Conservation (phyloP, 2,113 vertebrate species). For the Pomatorhinus ruficollis region DNA sequence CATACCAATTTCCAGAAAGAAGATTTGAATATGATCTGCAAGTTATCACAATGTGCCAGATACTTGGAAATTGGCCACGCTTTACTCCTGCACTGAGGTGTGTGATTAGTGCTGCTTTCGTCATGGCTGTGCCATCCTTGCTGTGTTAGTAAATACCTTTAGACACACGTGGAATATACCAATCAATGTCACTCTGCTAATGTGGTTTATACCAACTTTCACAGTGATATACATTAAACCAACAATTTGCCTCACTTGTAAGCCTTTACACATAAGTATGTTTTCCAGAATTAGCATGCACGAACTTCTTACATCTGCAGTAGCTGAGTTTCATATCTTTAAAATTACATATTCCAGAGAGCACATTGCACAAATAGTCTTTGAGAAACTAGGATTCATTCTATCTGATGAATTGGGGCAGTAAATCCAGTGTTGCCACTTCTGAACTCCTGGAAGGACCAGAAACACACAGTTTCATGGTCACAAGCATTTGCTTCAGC, state of each 20-base stretch:
- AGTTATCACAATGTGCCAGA: neutral
- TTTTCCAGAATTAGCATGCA: neutral
- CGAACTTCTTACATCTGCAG: neutral
- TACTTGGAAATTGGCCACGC: neutral
- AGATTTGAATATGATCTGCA: neutral
- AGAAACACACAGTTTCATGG: neutral
- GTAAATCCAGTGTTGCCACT: neutral
- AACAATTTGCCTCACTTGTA: neutral
- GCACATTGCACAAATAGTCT: neutral
- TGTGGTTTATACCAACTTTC: neutral
- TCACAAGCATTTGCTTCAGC: neutral
- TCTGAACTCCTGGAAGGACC: neutral
- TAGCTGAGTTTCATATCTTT: neutral
- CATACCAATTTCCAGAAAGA: neutral
- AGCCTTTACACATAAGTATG: neutral
- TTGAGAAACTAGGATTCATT: neutral
- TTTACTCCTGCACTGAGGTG: neutral
- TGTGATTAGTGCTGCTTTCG: neutral
- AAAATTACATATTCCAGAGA: neutral
- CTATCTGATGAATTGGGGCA: neutral
- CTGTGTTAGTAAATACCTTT: neutral
- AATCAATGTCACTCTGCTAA: neutral
- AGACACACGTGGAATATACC: neutral
- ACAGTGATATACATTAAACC: neutral
- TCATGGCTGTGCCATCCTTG: neutral